A percentile compares a stretch with the other conserved stretches of the same genome.
These are phyloP conservation scores for Pterois miles DNA, from an alignment of 2,797 vertebrate species.

Conservation along the genomic window DNA sequence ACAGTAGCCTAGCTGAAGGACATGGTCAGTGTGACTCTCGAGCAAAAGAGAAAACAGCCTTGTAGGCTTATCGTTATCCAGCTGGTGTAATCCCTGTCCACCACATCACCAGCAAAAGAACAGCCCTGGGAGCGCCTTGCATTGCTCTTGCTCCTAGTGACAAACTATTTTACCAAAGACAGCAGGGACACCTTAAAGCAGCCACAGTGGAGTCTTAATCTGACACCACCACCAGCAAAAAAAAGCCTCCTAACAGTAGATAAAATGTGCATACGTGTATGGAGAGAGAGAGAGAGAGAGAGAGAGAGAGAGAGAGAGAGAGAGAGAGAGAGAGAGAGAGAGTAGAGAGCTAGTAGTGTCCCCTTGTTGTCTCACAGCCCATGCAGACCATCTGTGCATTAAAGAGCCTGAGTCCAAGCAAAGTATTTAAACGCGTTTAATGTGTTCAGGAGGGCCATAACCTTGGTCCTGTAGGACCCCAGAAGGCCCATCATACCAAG, in stretches of 20 bases:
- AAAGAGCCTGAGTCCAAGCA: constrained; percentile 64
- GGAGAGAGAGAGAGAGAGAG: constrained; percentile 2
- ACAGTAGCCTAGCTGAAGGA: constrained; percentile 57
- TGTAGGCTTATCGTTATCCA: constrained; percentile 82
- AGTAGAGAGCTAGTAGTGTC: constrained; percentile 29
- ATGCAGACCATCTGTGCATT: constrained; percentile 78
- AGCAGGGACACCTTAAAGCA: constrained; percentile 74
- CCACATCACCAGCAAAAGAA: constrained; percentile 39
- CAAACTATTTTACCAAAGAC: constrained; percentile 75
- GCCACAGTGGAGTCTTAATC: constrained; percentile 65
- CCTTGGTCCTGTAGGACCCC: constrained; percentile 78
- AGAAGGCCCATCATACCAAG: constrained; percentile 63
- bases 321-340: not conserved
- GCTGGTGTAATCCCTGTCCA: constrained; percentile 79
- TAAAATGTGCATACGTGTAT: constrained; percentile 14
- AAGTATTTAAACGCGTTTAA: constrained; percentile 72
- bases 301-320: constrained; percentile 3
- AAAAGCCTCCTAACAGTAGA: constrained; percentile 18
- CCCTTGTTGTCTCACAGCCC: constrained; percentile 66
- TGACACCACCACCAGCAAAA: constrained; percentile 21
- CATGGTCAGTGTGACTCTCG: constrained; percentile 51
- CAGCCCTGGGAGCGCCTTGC: constrained; percentile 24
- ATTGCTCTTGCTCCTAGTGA: constrained; percentile 57
- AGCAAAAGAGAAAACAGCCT: constrained; percentile 62
- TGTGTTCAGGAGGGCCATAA: constrained; percentile 75